These are phyloP conservation scores for Dunckerocampus dactyliophorus DNA, from an alignment of 2,113 vertebrate genomes.

Conservation along the genomic window DNA sequence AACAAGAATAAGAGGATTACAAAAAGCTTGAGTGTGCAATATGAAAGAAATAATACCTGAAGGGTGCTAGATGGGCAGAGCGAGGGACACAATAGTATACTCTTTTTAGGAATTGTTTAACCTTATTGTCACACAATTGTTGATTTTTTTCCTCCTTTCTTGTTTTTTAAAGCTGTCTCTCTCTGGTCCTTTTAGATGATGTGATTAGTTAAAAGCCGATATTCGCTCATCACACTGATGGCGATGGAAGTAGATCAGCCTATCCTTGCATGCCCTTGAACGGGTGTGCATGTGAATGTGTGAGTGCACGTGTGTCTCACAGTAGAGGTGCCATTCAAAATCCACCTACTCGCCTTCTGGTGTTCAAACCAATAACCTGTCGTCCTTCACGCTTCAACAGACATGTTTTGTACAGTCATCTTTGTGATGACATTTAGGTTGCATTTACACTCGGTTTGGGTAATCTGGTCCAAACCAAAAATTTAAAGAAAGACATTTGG, in stretches of 20 bases:
- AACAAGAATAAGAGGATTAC: conserved; percentile 64
- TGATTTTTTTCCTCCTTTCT: conserved; percentile 5
- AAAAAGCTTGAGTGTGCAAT: conserved; percentile 59
- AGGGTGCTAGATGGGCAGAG: conserved; percentile 13
- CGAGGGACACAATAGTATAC: conserved; percentile 39
- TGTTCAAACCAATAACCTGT: conserved; percentile 17
- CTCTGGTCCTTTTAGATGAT: conserved; percentile 38
- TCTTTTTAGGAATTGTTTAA: conserved; percentile 43
- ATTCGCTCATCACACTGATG: conserved; percentile 32
- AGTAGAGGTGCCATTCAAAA: conserved; percentile 23
- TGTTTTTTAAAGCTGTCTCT: conserved; percentile 8
- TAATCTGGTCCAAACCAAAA: too few relatives aligned
- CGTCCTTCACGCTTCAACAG: background rate
- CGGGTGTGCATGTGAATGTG: conserved; percentile 3
- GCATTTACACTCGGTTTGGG: too few relatives aligned
- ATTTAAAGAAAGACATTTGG: too few relatives aligned
- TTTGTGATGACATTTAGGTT: too few relatives aligned
- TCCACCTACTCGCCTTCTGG: conserved; percentile 22
- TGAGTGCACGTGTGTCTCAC: conserved; percentile 13
- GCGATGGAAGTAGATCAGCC: conserved; percentile 19
- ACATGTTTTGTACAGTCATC: too few relatives aligned
- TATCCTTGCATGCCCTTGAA: background rate
- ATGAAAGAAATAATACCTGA: conserved; percentile 50
- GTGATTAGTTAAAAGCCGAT: conserved; percentile 59
- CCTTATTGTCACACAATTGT: conserved; percentile 25